These are phyloP conservation scores for Callionymus lyra DNA, from an alignment of 2,113 vertebrate species.

Conservation along the genomic window DNA sequence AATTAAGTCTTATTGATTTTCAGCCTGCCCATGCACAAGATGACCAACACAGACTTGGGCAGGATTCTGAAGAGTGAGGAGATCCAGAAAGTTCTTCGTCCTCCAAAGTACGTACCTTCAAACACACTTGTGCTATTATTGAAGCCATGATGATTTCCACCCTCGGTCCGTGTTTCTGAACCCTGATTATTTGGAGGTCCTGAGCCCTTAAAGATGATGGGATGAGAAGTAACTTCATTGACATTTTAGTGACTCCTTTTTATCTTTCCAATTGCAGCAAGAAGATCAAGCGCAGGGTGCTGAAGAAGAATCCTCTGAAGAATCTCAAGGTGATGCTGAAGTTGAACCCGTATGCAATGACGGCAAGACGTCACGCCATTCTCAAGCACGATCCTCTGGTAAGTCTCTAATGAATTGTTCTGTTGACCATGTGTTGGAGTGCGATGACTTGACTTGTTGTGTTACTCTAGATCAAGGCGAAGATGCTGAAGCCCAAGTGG, in stretches of 20 bases:
- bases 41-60: conserved; percentile 92
- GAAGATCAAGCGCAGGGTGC: conserved; percentile 82
- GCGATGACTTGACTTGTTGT: background rate
- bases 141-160: conserved; percentile 59
- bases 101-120: conserved; percentile 73
- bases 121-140: background rate
- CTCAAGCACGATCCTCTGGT: conserved; percentile 80
- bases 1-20: conserved; percentile 4
- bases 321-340: conserved; percentile 94
- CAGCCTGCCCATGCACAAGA: conserved; percentile 96
- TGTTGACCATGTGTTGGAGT: background rate
- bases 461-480: conserved; percentile 60
- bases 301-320: conserved; percentile 99
- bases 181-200: conserved; percentile 61
- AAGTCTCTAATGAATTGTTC: conserved; percentile 30
- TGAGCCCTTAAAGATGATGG: conserved; percentile 24
- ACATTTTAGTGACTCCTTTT: background rate
- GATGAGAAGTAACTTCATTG: background rate
- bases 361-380: conserved; percentile 84
- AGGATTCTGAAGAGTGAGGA: conserved; percentile 93
- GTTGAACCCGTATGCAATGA: conserved; percentile 92
- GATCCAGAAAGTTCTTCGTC: conserved; percentile 85
- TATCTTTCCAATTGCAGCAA: conserved; percentile 64
- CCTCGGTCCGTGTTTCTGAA: conserved; percentile 73
- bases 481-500: conserved; percentile 70